A percentile compares a stretch with the other conserved stretches of the same genome.
Evolutionary conservation across 2,888 invertebrate genomes (phyloP).

Genomic region (Anoplius nigerrimus): DNA sequence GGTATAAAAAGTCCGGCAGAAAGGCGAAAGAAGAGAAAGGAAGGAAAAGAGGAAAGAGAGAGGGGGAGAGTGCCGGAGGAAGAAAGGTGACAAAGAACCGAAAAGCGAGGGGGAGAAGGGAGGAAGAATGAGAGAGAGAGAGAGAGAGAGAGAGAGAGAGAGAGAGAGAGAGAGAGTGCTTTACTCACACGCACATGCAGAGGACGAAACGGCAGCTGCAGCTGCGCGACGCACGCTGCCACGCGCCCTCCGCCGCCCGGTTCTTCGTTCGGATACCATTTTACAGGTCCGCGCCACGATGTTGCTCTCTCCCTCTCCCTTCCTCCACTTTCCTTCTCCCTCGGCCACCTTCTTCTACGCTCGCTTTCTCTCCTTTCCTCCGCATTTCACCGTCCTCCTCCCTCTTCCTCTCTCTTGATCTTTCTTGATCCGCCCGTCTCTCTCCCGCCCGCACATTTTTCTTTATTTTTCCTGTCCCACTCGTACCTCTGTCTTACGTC

Average conservation of each 20-base stretch:
- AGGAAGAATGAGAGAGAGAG: not conserved
- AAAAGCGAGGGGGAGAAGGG: conserved; percentile 31
- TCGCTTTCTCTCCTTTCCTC: conserved; percentile 5
- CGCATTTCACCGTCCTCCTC: conserved; percentile 17
- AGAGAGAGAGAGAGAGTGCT: conserved; percentile 18
- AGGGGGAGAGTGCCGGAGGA: conserved; percentile 29
- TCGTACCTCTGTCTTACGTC: conserved; percentile 6
- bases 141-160: not conserved
- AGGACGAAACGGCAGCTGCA: conserved; percentile 66
- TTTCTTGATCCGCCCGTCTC: not conserved
- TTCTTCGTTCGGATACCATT: conserved; percentile 55
- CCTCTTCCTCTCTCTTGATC: conserved; percentile 6
- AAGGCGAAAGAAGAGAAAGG: conserved; percentile 27
- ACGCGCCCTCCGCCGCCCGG: conserved; percentile 65
- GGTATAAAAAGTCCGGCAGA: conserved; percentile 29
- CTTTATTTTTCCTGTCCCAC: conserved; percentile 15
- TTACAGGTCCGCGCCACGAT: conserved; percentile 56
- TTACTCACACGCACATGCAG: conserved; percentile 29
- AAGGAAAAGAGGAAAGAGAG: conserved; percentile 27
- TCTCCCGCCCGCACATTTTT: not conserved
- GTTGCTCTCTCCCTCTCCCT: conserved; percentile 22
- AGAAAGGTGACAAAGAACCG: conserved; percentile 15
- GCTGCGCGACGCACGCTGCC: conserved; percentile 58
- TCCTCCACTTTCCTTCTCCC: conserved; percentile 11
- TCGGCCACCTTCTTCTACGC: conserved; percentile 1